A percentile compares a stretch with the other conserved stretches of the same genome.
Conservation (phyloP, 2,888 invertebrate genomes). For the Lithosia quadra region DNA sequence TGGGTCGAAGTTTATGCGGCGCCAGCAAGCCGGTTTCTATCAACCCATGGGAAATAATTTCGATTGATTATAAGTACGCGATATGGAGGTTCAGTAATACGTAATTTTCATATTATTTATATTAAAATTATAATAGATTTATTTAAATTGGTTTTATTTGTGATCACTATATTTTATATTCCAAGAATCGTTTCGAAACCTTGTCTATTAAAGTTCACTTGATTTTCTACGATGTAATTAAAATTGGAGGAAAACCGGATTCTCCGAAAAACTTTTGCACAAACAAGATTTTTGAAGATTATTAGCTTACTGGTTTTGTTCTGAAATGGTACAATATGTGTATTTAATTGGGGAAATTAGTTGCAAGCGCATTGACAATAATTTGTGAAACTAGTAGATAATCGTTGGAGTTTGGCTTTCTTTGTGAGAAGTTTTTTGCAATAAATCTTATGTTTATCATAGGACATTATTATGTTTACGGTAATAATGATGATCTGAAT, state of each 20-base stretch:
- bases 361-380: too few species aligned
- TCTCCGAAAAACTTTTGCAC: neutral
- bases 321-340: neutral
- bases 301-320: neutral
- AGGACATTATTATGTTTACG: neutral
- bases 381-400: neutral
- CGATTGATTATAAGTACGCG: slow-evolving; percentile 7
- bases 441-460: neutral
- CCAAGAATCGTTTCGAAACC: neutral
- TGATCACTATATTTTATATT: neutral
- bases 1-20: slow-evolving; percentile 75
- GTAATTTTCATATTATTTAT: slow-evolving; percentile 29
- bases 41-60: slow-evolving; percentile 61
- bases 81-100: slow-evolving; percentile 23
- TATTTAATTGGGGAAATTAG: too few species aligned
- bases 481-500: neutral
- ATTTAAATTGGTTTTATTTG: slow-evolving; percentile 17
- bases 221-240: neutral
- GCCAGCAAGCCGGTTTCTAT: slow-evolving; percentile 60
- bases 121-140: slow-evolving; percentile 23
- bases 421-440: neutral
- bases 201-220: neutral
- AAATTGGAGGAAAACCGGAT: neutral
- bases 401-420: neutral
- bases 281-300: neutral